Evolutionary conservation across 2,113 vertebrate species (phyloP).

Genomic region (Pandion haliaetus): DNA sequence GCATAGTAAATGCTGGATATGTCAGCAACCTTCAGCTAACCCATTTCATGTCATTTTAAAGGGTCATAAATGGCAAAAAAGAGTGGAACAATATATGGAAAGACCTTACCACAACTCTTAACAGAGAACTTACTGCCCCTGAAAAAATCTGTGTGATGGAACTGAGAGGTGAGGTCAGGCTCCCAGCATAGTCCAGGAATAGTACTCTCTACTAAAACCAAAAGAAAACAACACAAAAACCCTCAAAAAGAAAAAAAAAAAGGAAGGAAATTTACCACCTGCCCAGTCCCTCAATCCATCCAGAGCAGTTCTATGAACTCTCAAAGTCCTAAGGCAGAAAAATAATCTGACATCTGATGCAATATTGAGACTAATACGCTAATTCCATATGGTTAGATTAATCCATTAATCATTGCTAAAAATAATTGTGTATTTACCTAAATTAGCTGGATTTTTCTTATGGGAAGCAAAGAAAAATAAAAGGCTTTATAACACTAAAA

Average conservation of each 20-base stretch:
- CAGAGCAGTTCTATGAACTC: not conserved
- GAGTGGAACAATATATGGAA: not conserved
- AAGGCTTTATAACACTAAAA: not conserved
- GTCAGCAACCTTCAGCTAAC: constrained; percentile 18
- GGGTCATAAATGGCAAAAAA: not conserved
- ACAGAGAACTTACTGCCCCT: not conserved
- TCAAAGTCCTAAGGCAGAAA: not conserved
- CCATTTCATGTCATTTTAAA: not conserved
- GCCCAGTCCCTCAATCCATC: not conserved
- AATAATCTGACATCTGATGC: not conserved
- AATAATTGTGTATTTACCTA: not conserved
- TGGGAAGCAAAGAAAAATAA: not conserved
- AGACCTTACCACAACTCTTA: not conserved
- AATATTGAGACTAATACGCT: constrained; percentile 3
- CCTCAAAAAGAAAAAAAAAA: too few species aligned
- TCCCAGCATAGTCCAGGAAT: not conserved
- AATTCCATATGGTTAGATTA: constrained; percentile 15
- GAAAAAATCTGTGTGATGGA: not conserved
- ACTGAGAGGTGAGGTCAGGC: not conserved
- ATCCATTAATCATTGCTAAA: constrained; percentile 44
- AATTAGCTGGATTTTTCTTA: not conserved
- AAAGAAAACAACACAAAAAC: too few species aligned
- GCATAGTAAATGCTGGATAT: not conserved
- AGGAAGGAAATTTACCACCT: not conserved
- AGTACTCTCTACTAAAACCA: not conserved